These are phyloP conservation scores for Galbula dea DNA, from an alignment of 2,113 vertebrate species.

Conservation along the genomic window DNA sequence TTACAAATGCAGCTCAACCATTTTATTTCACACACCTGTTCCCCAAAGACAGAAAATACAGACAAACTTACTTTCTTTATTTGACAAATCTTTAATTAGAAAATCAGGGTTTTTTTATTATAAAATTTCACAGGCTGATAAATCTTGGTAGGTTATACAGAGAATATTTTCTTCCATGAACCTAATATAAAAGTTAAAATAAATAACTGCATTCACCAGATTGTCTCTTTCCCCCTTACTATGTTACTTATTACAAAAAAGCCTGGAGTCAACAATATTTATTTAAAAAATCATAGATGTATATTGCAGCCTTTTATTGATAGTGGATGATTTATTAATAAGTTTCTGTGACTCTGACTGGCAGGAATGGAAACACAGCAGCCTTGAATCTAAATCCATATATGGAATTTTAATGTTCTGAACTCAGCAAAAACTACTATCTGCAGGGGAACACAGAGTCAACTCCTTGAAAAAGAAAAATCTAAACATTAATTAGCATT, in stretches of 20 bases:
- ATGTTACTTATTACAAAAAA: constrained; percentile 70
- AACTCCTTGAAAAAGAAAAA: neutral
- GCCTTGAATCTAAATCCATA: neutral
- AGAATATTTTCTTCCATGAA: constrained; percentile 68
- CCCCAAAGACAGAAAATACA: constrained; percentile 47
- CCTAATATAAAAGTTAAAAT: constrained; percentile 79
- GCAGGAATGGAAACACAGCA: constrained; percentile 37
- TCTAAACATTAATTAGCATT: neutral
- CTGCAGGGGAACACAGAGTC: neutral
- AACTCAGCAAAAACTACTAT: constrained; percentile 17
- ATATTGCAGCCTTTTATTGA: constrained; percentile 60
- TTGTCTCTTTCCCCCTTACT: constrained; percentile 18
- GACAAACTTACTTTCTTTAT: constrained; percentile 58
- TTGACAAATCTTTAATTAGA: constrained; percentile 80
- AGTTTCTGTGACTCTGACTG: constrained; percentile 22
- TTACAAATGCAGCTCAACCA: neutral
- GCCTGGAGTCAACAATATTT: constrained; percentile 60
- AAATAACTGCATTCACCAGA: constrained; percentile 70
- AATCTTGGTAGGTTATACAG: constrained; percentile 72
- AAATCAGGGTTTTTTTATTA: constrained; percentile 73
- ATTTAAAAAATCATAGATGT: constrained; percentile 64
- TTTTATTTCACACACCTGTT: neutral
- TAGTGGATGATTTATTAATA: constrained; percentile 38
- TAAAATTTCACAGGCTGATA: constrained; percentile 77
- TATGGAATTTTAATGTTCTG: constrained; percentile 5